Percentiles rank a stretch among this genome's conserved stretches.
Conservation (phyloP, 1,140 invertebrate species). For the Chelonus insularis region DNA sequence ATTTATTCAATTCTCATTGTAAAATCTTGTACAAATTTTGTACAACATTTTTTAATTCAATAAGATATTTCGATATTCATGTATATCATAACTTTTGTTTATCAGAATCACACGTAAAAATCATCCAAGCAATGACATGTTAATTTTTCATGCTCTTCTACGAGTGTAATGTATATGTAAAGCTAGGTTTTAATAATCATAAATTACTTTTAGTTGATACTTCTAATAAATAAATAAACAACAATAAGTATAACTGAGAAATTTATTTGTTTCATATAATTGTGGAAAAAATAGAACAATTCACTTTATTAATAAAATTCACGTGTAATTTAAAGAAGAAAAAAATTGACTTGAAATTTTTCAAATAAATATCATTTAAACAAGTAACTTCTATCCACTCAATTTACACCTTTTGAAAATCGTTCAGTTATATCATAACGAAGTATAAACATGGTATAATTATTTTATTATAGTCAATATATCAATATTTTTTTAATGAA, state of each 20-base stretch:
- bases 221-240: constrained; percentile 7
- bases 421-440: constrained; percentile 9
- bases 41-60: constrained; percentile 11
- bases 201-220: constrained; percentile 12
- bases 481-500: constrained; percentile 28
- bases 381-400: not conserved
- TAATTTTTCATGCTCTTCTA: constrained; percentile 31
- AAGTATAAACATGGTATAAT: too few relatives aligned
- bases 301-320: constrained; percentile 31
- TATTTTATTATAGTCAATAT: constrained; percentile 32
- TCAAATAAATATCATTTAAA: not conserved
- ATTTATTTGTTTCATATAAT: constrained; percentile 56
- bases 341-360: constrained; percentile 15
- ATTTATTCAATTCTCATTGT: constrained; percentile 9
- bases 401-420: constrained; percentile 1
- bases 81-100: constrained; percentile 5
- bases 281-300: constrained; percentile 57
- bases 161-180: constrained; percentile 34
- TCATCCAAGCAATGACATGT: not conserved
- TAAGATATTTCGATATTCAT: not conserved
- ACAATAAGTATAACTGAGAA: constrained; percentile 38
- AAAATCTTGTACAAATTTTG: constrained; percentile 24
- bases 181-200: constrained; percentile 38
- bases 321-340: constrained; percentile 36
- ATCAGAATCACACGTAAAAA: not conserved